Base-by-base conservation (phyloP, 2,113 vertebrate species). In the Halcyon malimbica region DNA sequence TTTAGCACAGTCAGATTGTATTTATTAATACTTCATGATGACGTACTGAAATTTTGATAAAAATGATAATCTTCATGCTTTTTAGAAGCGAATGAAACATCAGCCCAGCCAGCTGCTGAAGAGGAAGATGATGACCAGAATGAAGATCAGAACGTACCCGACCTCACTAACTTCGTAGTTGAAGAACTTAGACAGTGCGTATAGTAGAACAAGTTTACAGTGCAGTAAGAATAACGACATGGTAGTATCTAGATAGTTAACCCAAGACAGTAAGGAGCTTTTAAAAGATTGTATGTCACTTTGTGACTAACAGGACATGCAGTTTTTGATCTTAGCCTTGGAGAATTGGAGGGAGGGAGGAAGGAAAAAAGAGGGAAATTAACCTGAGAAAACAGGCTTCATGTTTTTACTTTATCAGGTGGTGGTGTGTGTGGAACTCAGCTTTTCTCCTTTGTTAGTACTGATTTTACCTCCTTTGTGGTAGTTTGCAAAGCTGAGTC, bases 151-250 rank as follows among this genome's bases (percentile, higher is more conserved):
- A 97, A 99, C 83, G 83, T 99, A 67, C 99, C 99, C 31, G 99
- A 99, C 96, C 97, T 99, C 92, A 99, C 99, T 26, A 97, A 98
- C 97, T 99, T 99, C 97, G 94, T 92, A 73, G 95, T 99, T 50
- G 99, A 99, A 60, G 98, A 99, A 92, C 98, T 99, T 88, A 99
- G 99, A 97, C 99, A 98, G 99, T 99, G 97, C 93, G 99, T 98
- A 94, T 82, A 84, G 39, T 75, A 67, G 85, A 85, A 60, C 18
- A 68, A 65, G 20, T 65, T 74, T 53, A 44, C 5, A 24, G 26
- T 41, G 39, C 42, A 69, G 21, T 75, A 50, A 42, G 20, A 51
- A 4, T 67, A 42, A 82, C 1, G 20, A 25, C 2, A 3, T 18
- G 16, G 41, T 39, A 14, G 11, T 57, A 59, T 76, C 28, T 42